Percentiles rank a stretch among this genome's conserved stretches.
Conservation (phyloP, 2,113 vertebrate species). For the Sebastes fasciatus region DNA sequence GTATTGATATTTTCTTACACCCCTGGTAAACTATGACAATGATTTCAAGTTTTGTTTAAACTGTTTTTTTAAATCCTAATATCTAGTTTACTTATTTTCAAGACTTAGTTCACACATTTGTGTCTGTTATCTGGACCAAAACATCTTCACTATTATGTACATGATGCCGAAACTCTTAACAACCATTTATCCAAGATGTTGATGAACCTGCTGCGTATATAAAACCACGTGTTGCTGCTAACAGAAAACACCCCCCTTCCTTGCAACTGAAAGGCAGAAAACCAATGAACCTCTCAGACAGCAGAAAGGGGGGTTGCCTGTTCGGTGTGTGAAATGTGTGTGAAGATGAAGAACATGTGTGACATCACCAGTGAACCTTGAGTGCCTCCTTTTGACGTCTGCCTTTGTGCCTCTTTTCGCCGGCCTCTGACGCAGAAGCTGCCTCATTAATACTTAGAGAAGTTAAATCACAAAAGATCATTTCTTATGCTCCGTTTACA, state of each 20-base stretch:
- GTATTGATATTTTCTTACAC: no score
- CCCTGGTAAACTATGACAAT: neutral
- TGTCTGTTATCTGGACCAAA: neutral
- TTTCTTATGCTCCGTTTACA: neutral
- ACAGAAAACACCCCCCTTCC: neutral
- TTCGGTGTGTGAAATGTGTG: constrained; percentile 29
- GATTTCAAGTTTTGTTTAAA: neutral
- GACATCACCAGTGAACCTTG: constrained; percentile 64
- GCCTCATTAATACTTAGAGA: neutral
- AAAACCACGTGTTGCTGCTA: constrained; percentile 11
- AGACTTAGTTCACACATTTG: neutral
- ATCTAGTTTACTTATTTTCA: neutral
- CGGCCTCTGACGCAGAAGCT: constrained; percentile 34
- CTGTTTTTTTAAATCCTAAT: no score
- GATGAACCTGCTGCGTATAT: neutral
- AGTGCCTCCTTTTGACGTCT: constrained; percentile 47
- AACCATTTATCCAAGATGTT: neutral
- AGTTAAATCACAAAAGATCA: neutral
- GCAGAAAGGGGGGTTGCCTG: neutral
- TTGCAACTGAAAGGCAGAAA: constrained; percentile 31
- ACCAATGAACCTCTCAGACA: constrained; percentile 28
- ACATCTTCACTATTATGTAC: neutral
- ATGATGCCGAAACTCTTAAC: neutral
- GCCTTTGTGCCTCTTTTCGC: constrained; percentile 24
- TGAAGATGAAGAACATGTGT: constrained; percentile 56